Percentiles rank a stretch among this genome's conserved stretches.
These are phyloP conservation scores for Eupithecia abbreviata DNA, from an alignment of 2,888 invertebrate species.

Conservation along the genomic window DNA sequence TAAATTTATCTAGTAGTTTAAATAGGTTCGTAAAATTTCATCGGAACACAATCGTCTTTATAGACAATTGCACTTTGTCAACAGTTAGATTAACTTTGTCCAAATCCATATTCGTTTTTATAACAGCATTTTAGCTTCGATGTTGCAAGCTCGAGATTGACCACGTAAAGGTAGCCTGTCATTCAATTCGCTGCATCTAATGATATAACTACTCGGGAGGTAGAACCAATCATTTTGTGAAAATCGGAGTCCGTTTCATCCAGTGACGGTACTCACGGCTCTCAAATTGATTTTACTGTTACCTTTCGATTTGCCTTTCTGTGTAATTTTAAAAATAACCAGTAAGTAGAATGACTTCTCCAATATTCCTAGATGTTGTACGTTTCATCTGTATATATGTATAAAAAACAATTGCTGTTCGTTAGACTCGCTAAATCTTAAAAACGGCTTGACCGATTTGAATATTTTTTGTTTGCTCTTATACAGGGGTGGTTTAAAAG, in stretches of 20 bases:
- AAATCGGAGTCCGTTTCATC: slow-evolving; percentile 25
- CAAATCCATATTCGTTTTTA: neutral
- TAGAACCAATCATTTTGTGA: slow-evolving; percentile 36
- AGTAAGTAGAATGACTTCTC: neutral
- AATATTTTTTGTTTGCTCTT: too few relatives aligned
- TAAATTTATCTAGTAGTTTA: neutral
- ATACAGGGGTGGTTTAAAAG: too few relatives aligned
- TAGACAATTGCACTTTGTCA: neutral
- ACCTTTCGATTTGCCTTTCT: slow-evolving; percentile 15
- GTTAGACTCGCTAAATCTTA: too few relatives aligned
- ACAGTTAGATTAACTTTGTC: neutral
- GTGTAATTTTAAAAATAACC: neutral
- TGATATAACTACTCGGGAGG: slow-evolving; percentile 27
- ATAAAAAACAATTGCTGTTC: too few relatives aligned
- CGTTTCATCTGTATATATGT: too few relatives aligned
- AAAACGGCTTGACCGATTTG: too few relatives aligned
- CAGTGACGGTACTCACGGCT: slow-evolving; percentile 23
- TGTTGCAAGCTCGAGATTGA: slow-evolving; percentile 16
- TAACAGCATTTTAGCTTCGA: neutral
- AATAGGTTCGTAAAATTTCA: neutral
- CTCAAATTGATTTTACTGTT: slow-evolving; percentile 30
- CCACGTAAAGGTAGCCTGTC: slow-evolving; percentile 17
- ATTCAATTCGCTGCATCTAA: slow-evolving; percentile 31
- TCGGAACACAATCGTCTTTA: neutral
- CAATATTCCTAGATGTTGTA: neutral